Conservation (phyloP, 2,797 vertebrate species). For the Phalanger gymnotis region DNA sequence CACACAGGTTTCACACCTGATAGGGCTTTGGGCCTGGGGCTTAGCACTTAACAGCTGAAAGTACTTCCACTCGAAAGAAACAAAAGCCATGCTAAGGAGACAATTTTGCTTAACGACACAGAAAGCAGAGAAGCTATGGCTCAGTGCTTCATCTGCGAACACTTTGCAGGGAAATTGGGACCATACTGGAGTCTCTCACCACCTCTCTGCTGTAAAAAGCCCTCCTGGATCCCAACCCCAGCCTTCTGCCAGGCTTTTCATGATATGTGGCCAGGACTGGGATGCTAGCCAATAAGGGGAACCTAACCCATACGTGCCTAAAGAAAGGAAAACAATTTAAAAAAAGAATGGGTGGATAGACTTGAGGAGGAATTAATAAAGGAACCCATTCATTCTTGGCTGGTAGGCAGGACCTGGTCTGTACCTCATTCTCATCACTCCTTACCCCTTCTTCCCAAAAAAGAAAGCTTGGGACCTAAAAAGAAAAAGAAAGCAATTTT, state of each 20-base stretch:
- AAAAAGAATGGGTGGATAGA: neutral
- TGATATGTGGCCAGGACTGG: neutral
- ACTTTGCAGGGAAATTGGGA: neutral
- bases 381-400: neutral
- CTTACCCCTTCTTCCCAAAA: neutral
- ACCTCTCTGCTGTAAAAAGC: neutral
- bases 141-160: neutral
- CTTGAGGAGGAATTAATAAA: neutral
- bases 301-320: neutral
- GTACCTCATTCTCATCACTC: neutral
- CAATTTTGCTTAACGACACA: no score
- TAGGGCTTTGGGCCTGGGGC: no score
- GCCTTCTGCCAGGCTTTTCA: neutral
- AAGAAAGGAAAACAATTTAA: neutral
- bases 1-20: no score
- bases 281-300: neutral
- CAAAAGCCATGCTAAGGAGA: no score
- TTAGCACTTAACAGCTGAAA: no score
- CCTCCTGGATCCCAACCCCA: neutral
- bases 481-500: neutral
- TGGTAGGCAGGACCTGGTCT: neutral
- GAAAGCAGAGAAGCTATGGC: neutral
- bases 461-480: neutral
- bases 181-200: neutral
- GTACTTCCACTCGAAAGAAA: no score